Conservation (phyloP, 2,113 vertebrate genomes). For the Blennius ocellaris region DNA sequence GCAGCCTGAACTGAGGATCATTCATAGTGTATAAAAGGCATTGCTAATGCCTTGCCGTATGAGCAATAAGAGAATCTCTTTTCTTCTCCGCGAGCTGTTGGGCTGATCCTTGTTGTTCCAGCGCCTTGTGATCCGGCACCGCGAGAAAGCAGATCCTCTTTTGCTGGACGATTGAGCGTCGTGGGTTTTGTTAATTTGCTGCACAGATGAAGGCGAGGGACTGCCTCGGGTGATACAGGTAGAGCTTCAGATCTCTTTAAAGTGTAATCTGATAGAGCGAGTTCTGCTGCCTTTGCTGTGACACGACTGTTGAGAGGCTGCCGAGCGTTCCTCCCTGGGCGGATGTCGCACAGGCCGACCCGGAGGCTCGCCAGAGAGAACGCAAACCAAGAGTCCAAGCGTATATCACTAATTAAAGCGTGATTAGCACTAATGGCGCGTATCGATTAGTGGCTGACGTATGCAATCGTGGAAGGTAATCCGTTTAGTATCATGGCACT, state of each 20-base stretch:
- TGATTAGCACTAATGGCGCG: conserved; percentile 76
- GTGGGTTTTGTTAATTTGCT: conserved; percentile 70
- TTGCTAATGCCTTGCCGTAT: conserved; percentile 68
- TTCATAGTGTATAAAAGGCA: conserved; percentile 75
- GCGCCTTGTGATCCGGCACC: conserved; percentile 43
- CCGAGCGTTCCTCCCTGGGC: conserved; percentile 28
- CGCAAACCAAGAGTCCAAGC: conserved; percentile 30
- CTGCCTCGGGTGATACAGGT: conserved; percentile 65
- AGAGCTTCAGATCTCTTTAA: conserved; percentile 65
- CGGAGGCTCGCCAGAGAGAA: conserved; percentile 18
- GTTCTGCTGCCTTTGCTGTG: conserved; percentile 40
- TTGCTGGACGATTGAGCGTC: conserved; percentile 31
- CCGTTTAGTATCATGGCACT: conserved; percentile 64
- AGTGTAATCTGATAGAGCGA: conserved; percentile 40
- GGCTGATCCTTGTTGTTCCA: conserved; percentile 59
- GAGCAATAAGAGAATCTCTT: conserved; percentile 48
- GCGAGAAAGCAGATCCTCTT: conserved; percentile 45
- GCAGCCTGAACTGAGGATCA: conserved; percentile 62
- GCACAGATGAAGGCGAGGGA: conserved; percentile 49
- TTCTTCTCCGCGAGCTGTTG: conserved; percentile 49
- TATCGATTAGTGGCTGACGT: conserved; percentile 74
- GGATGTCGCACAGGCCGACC: conserved; percentile 28
- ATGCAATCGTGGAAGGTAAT: conserved; percentile 73
- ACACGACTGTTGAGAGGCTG: conserved; percentile 24
- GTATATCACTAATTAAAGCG: conserved; percentile 71